Percentiles rank a stretch among this genome's conserved stretches.
phyloP scores from a whole-genome alignment of 2,797 vertebrate species.

The Esox masquinongy region DNA sequence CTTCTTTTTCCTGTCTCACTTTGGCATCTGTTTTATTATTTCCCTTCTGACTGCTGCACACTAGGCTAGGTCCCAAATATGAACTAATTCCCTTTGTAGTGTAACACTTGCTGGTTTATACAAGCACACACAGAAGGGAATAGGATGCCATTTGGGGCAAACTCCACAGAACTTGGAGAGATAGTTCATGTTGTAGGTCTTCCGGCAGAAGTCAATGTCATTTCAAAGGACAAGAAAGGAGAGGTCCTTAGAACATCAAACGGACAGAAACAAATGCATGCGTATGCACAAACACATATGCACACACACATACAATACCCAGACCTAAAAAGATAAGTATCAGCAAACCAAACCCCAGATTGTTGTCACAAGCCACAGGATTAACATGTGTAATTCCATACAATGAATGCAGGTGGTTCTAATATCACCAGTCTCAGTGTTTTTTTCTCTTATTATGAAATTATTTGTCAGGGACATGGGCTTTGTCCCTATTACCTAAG shows the following conservation, averaged over 20 bases:
- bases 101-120: neutral
- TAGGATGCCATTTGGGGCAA: neutral
- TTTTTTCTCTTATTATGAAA: conserved; percentile 19
- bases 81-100: neutral
- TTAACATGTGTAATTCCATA: conserved; percentile 42
- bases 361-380: conserved; percentile 29
- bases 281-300: neutral
- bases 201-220: conserved; percentile 21
- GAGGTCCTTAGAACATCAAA: conserved; percentile 30
- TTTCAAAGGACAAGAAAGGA: conserved; percentile 24
- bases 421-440: conserved; percentile 27
- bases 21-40: neutral
- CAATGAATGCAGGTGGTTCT: conserved; percentile 46
- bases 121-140: neutral
- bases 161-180: neutral
- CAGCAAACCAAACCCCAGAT: conserved; percentile 20
- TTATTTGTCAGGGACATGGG: conserved; percentile 11
- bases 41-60: neutral
- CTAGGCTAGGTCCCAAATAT: neutral
- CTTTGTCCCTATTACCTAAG: neutral
- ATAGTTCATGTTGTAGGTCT: conserved; percentile 2
- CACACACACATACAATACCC: neutral
- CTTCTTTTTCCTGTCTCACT: neutral
- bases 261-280: neutral
- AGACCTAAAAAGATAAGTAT: conserved; percentile 32